These are phyloP conservation scores for Temnopleurus reevesii DNA, from an alignment of 53 echinoderm and acorn worm genomes.

Conservation along the genomic window DNA sequence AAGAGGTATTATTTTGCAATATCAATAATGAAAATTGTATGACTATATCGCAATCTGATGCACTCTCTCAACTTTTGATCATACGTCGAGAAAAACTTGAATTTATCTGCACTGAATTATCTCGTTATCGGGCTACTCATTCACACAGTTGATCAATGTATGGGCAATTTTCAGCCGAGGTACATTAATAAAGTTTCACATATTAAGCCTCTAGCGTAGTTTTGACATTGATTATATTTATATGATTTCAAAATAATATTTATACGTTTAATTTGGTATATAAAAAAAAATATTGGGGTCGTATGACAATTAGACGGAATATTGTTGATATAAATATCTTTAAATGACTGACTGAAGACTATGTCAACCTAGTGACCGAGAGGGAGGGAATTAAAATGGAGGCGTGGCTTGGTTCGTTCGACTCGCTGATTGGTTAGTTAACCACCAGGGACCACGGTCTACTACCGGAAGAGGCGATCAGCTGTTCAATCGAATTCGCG, in stretches of 20 bases:
- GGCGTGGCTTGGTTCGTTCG: constrained; percentile 23
- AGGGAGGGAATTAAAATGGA: constrained; percentile 13
- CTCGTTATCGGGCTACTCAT: background rate
- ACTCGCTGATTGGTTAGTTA: background rate
- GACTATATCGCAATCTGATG: background rate
- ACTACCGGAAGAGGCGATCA: constrained; percentile 41
- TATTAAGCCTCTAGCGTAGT: no score
- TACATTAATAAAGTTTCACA: no score
- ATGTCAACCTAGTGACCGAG: background rate
- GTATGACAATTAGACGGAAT: no score
- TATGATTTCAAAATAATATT: no score
- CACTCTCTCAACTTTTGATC: no score
- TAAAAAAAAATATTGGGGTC: no score
- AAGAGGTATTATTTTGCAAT: background rate
- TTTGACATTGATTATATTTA: no score
- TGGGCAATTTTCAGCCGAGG: background rate
- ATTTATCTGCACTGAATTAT: background rate
- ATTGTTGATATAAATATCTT: background rate
- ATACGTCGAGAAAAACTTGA: background rate
- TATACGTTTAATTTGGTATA: no score
- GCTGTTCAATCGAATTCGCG: constrained; percentile 46
- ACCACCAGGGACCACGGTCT: background rate
- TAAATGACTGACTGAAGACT: constrained; percentile 5
- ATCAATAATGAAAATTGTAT: background rate
- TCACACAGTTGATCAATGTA: background rate